phyloP scores from a whole-genome alignment of 2,113 vertebrate genomes.

The Greenwoodochromis staneri region DNA sequence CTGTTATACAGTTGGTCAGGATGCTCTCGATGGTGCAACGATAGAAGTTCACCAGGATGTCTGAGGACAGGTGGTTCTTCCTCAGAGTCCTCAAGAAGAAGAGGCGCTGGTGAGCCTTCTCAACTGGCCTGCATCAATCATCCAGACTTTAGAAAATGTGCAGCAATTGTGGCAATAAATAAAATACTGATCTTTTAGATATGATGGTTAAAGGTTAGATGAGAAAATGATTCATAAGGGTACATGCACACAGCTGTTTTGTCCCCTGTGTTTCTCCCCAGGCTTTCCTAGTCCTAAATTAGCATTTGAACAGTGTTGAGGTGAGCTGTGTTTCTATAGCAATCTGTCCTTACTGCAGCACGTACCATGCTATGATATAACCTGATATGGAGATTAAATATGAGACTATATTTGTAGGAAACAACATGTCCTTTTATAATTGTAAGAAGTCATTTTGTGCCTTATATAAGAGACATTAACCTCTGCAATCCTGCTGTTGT shows the following conservation, averaged over 20 bases:
- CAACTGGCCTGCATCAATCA: background rate
- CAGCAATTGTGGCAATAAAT: background rate
- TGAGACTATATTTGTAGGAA: background rate
- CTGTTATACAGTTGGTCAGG: too few species aligned
- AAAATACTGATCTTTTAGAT: background rate
- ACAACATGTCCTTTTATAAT: background rate
- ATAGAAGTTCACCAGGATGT: too few species aligned
- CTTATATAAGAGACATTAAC: background rate
- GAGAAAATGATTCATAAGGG: constrained; percentile 4
- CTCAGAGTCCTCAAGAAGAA: too few species aligned
- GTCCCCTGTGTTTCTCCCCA: constrained; percentile 22
- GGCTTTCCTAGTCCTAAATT: constrained; percentile 54
- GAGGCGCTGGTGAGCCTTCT: too few species aligned
- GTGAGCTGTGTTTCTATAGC: constrained; percentile 60
- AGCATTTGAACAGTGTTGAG: constrained; percentile 44
- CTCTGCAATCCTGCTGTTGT: background rate
- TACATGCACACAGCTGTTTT: background rate
- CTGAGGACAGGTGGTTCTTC: too few species aligned
- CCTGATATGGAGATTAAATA: background rate
- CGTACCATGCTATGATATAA: background rate
- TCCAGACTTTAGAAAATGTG: background rate
- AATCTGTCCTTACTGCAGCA: constrained; percentile 21
- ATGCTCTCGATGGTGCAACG: too few species aligned
- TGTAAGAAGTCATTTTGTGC: background rate
- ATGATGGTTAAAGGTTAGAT: constrained; percentile 32